Conservation (phyloP, 2,888 invertebrate species). For the Thera britannica region DNA sequence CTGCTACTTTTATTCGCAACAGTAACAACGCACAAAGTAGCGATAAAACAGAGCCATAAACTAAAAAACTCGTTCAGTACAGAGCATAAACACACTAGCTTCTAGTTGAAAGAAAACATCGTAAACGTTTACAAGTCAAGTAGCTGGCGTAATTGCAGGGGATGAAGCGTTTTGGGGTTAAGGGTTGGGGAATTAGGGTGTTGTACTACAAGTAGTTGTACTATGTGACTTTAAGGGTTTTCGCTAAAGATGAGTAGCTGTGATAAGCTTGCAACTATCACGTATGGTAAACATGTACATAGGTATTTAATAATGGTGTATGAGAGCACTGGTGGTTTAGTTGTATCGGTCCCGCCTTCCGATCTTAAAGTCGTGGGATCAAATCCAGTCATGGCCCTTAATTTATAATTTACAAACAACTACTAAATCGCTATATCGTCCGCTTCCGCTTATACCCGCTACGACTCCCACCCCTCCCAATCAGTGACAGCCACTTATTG, state of each 20-base stretch:
- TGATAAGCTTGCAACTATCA: not conserved
- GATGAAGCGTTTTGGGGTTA: conserved; percentile 34
- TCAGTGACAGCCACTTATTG: conserved; percentile 82
- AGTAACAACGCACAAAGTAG: conserved; percentile 58
- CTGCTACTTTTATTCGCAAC: conserved; percentile 48
- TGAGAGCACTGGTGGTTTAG: no score
- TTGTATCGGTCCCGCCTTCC: no score
- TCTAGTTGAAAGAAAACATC: conserved; percentile 73
- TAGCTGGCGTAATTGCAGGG: conserved; percentile 45
- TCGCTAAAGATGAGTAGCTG: not conserved
- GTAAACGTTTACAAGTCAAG: conserved; percentile 75
- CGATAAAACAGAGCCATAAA: conserved; percentile 67
- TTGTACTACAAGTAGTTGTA: not conserved
- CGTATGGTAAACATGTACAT: not conserved
- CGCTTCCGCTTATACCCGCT: conserved; percentile 22
- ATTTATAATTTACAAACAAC: no score
- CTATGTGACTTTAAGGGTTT: no score
- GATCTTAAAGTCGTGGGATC: no score
- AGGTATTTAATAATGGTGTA: no score
- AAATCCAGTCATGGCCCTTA: no score
- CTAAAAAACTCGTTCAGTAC: conserved; percentile 72
- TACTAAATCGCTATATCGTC: not conserved
- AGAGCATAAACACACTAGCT: conserved; percentile 68
- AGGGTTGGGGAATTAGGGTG: not conserved
- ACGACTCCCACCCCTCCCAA: conserved; percentile 56